Base-by-base conservation (phyloP, 2,888 invertebrate species). In the Tenodera sinensis region DNA sequence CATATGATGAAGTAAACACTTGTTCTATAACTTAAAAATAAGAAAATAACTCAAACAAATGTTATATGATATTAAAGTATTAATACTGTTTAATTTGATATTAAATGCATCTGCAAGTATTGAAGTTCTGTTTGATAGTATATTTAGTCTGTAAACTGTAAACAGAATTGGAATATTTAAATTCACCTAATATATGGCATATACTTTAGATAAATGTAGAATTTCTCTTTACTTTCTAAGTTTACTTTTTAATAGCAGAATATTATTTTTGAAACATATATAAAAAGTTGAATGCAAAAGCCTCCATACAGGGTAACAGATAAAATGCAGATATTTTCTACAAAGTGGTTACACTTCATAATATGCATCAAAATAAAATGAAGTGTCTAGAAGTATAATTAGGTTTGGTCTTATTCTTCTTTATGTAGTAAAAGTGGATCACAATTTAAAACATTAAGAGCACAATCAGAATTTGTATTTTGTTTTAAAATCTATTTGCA, bases 221-320 rank as follows among this genome's bases (percentile, higher is more conserved):
- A 71, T 4, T 71, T 2, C 15, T 71, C 14, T 20, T 71, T 71
- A 20, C 54, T 71, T 71, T 71, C 54, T 71, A 71, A 71, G 25
- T 71, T 71, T 71, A 71, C 54, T 20, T 25, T 71, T 71, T 20
- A 71, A 71, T 71, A 71, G 25, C 20, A 71, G 25, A 71, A 25
- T 71, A 71, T 71, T 71, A 71, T 71, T 71, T 71, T 71, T 71
- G 54, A 71, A 71, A 71, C 20, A 71, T 71, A 71, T 71, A 71
- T 71, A 20, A 20, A 71, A 71, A 71, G 3, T 28, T n/a, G 14
- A 83, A 28, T 28, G 47, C 42, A 85, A 85, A 85, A 42, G 88
- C 88, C 88, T 88, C 15, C 54, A 25, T 28, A 88, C 85, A 88
- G 88, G 88, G 88, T 88, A 88, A 14, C 20, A 14, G 25, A 85